Conservation (phyloP, 2,888 invertebrate species). For the Leptinotarsa rubiginosa region DNA sequence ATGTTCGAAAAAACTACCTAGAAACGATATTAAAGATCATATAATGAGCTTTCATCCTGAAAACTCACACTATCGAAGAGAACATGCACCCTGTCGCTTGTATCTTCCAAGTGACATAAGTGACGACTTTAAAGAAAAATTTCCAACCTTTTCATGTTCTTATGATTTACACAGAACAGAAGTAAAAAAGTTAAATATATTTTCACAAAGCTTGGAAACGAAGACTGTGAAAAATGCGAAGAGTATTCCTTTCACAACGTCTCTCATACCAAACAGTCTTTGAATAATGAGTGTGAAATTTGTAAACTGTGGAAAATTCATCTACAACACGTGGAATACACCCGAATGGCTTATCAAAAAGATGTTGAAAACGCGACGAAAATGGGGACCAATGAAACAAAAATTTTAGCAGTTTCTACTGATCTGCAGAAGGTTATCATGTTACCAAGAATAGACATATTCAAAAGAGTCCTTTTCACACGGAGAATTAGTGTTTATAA, state of each 20-base stretch:
- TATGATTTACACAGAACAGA: slow-evolving; percentile 42
- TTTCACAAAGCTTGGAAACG: slow-evolving; percentile 45
- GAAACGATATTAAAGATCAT: slow-evolving; percentile 24
- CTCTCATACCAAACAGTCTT: too few species aligned
- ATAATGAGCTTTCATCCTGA: slow-evolving; percentile 31
- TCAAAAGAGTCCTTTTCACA: slow-evolving; percentile 2
- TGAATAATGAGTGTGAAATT: slow-evolving; percentile 29
- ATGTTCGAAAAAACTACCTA: slow-evolving; percentile 20
- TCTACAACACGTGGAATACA: neutral
- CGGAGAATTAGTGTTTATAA: slow-evolving; percentile 31
- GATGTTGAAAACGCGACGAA: slow-evolving; percentile 7
- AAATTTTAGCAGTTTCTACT: neutral
- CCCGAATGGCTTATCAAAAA: neutral
- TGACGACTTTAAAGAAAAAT: slow-evolving; percentile 36
- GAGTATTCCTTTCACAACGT: slow-evolving; percentile 35
- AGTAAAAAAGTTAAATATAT: slow-evolving; percentile 39
- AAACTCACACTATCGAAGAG: slow-evolving; percentile 34
- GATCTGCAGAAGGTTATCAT: neutral
- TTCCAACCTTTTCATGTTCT: slow-evolving; percentile 32
- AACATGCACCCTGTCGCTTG: slow-evolving; percentile 27
- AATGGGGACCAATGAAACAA: neutral
- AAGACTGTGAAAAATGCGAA: slow-evolving; percentile 48
- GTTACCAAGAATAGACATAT: neutral
- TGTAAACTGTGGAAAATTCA: slow-evolving; percentile 24
- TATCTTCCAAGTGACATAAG: slow-evolving; percentile 34